Percentiles rank a stretch among this genome's conserved stretches.
Evolutionary conservation across 1,140 invertebrate genomes (phyloP).

Genomic region (Popillia japonica): DNA sequence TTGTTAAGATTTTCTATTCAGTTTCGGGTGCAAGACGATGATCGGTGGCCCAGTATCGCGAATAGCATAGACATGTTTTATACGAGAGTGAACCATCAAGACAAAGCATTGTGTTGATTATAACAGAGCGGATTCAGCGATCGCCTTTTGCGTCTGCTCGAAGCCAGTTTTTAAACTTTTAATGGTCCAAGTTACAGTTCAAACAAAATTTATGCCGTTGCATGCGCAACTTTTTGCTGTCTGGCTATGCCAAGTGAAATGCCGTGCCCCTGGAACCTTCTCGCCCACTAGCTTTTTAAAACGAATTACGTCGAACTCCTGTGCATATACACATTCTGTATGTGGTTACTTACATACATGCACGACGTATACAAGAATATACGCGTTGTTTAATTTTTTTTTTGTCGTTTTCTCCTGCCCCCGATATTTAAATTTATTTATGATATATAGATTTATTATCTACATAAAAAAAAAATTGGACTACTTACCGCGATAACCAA

Average conservation of each 20-base stretch:
- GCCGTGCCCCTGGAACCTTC: slow-evolving; percentile 2
- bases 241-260: slow-evolving; percentile 50
- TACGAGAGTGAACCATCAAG: slow-evolving; percentile 40
- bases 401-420: not conserved
- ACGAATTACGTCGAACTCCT: not conserved
- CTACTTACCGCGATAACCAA: slow-evolving; percentile 60
- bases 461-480: slow-evolving; percentile 12
- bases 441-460: not conserved
- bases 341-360: too few species aligned
- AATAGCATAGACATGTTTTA: slow-evolving; percentile 47
- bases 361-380: not conserved
- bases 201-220: slow-evolving; percentile 55
- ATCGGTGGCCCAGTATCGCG: slow-evolving; percentile 35
- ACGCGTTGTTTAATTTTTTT: not conserved
- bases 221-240: slow-evolving; percentile 55
- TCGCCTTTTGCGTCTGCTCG: slow-evolving; percentile 47
- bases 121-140: slow-evolving; percentile 43
- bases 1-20: not conserved
- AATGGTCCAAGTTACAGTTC: slow-evolving; percentile 57
- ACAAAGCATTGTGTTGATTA: slow-evolving; percentile 49
- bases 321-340: slow-evolving; percentile 1
- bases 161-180: slow-evolving; percentile 58
- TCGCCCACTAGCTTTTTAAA: slow-evolving; percentile 42
- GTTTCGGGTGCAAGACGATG: slow-evolving; percentile 46
- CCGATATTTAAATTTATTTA: not conserved